Evolutionary conservation across 2,113 vertebrate genomes (phyloP), one percentile per base, ranked within the genome.

Genomic region (Cephalopterus ornatus): DNA sequence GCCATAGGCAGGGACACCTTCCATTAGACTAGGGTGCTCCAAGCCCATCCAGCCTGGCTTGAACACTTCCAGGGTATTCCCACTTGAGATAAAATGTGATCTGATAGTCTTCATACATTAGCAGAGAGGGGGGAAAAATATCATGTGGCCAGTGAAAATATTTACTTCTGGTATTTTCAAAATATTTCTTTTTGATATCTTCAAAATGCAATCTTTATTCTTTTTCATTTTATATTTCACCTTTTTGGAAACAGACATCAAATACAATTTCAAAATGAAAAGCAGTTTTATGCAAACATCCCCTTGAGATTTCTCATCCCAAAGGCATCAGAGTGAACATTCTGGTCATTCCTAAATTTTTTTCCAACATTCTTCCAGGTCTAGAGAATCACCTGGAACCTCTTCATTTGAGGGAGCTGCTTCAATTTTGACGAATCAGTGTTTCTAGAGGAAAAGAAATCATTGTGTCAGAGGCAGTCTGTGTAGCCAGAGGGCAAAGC

Each of bases 41-140:
- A 75, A 61, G 3, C 2, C 5, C 0, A 0, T 26, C 46, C 62
- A 41, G 0, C 19, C 46, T 32, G 46, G 46, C 44, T 59, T 20
- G 77, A 15, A 5, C 61, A 46, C 70, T 82, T 0, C 23, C 62
- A 68, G 33, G 46, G 11, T 16, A 26, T 67, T 72, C 27, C 24
- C 14, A 11, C 11, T 27, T 65, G 68, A 75, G 52, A 50, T 4
- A 39, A 75, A 74, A 83, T 22, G 41, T 14, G 44, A 87, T 82
- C 41, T 49, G 42, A 12, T 19, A 72, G 9, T 44, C 21, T 47
- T 93, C 52, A 35, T 19, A 12, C 8, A 7, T 52, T 56, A 11
- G 1, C 14, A 56, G 17, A 49, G 7, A 16, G 39, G 26, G 28
- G 27, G 12, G 0, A 2, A 1, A 3, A 19, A 30, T 35, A 17